Evolutionary conservation across 2,113 vertebrate genomes (phyloP).

Genomic region (Phrynosoma blainvillii): DNA sequence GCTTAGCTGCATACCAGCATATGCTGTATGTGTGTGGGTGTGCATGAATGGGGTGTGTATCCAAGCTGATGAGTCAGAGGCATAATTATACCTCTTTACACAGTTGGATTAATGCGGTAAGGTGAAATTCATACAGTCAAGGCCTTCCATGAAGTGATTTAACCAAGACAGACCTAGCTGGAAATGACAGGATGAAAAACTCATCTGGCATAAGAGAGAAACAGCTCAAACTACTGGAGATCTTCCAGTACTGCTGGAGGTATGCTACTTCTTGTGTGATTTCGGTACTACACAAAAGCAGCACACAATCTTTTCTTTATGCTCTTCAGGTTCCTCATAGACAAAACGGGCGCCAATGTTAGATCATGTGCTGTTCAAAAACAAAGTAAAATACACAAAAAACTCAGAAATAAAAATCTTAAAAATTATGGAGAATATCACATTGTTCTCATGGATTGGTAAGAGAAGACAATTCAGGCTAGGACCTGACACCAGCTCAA

Average conservation of each 20-base stretch:
- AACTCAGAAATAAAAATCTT: not conserved
- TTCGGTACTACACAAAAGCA: not conserved
- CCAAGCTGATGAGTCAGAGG: slow-evolving; percentile 66
- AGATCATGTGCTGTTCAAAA: slow-evolving; percentile 13
- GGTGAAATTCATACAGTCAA: slow-evolving; percentile 57
- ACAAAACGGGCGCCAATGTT: not conserved
- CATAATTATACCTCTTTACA: slow-evolving; percentile 58
- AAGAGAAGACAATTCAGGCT: not conserved
- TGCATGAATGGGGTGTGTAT: slow-evolving; percentile 56
- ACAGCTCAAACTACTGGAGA: not conserved
- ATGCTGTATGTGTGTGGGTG: slow-evolving; percentile 46
- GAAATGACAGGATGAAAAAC: slow-evolving; percentile 12
- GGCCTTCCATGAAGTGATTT: slow-evolving; percentile 34
- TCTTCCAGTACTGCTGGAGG: not conserved
- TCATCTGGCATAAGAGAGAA: slow-evolving; percentile 5
- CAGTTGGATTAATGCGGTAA: slow-evolving; percentile 59
- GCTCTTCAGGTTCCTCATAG: slow-evolving; percentile 5
- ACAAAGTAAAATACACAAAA: not conserved
- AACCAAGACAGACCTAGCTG: slow-evolving; percentile 26
- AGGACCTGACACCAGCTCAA: not conserved
- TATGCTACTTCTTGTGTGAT: not conserved
- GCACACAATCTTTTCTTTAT: not conserved
- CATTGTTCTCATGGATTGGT: not conserved
- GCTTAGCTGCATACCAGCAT: slow-evolving; percentile 46
- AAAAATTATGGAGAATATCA: not conserved